A percentile compares a stretch with the other conserved stretches of the same genome.
Conservation (phyloP, 2,113 vertebrate species). For the Ciconia maguari region DNA sequence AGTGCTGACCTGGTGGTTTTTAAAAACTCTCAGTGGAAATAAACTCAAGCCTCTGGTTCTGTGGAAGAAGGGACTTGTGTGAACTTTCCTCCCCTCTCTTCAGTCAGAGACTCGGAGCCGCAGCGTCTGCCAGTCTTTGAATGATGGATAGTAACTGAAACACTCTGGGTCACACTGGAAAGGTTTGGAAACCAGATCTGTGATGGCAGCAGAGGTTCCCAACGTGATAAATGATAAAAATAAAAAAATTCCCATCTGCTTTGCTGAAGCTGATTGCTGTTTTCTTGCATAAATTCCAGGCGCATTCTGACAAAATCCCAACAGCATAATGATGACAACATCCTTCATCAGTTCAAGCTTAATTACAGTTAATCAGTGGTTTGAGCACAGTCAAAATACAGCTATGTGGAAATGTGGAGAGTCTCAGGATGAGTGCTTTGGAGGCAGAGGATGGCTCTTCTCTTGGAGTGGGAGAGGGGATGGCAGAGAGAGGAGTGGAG, state of each 20-base stretch:
- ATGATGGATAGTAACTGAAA: neutral
- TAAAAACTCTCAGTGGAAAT: neutral
- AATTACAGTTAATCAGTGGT: constrained; percentile 61
- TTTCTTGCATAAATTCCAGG: constrained; percentile 49
- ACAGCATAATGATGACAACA: constrained; percentile 52
- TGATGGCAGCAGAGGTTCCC: constrained; percentile 12
- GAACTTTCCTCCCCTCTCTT: neutral
- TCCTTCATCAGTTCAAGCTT: constrained; percentile 53
- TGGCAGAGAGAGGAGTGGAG: neutral
- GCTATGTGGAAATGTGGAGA: constrained; percentile 18
- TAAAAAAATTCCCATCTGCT: neutral
- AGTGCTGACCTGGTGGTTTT: neutral
- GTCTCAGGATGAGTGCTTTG: constrained; percentile 19
- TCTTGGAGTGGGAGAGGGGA: neutral
- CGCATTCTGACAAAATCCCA: constrained; percentile 36
- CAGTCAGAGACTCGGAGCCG: neutral
- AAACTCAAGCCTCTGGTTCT: neutral
- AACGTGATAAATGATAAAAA: neutral
- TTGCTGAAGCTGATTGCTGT: constrained; percentile 37
- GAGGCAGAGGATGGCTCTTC: constrained; percentile 18
- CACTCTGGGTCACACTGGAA: neutral
- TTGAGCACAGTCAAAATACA: constrained; percentile 56
- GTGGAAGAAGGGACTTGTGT: neutral
- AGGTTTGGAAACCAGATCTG: neutral
- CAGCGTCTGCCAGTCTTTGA: neutral